A percentile compares a stretch with the other conserved stretches of the same genome.
Evolutionary conservation across 2,888 invertebrate species (phyloP).

Genomic region (Rhyacophila evoluta): DNA sequence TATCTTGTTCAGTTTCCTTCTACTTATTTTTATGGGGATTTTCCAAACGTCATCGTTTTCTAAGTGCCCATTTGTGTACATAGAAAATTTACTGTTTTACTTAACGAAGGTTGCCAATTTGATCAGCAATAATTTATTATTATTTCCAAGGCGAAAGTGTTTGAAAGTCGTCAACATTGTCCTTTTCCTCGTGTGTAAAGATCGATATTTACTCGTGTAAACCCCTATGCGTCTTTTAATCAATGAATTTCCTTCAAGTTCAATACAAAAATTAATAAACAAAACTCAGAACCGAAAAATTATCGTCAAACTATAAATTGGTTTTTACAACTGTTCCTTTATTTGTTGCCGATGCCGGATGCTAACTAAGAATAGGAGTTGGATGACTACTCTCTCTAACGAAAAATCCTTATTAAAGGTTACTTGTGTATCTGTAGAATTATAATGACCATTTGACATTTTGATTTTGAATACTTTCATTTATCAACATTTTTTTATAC

Average conservation of each 20-base stretch:
- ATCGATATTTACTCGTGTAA: neutral
- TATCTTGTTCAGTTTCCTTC: neutral
- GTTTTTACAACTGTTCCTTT: too few species aligned
- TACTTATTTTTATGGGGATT: conserved; percentile 1
- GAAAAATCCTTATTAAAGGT: too few species aligned
- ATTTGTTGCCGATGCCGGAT: too few species aligned
- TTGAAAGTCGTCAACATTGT: neutral
- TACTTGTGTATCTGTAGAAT: neutral
- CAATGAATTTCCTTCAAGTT: neutral
- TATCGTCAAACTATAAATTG: neutral
- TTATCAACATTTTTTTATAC: neutral
- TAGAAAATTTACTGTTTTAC: neutral
- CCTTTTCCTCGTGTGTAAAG: neutral
- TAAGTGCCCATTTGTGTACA: neutral
- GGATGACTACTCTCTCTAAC: too few species aligned
- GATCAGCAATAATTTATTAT: neutral
- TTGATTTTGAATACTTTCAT: neutral
- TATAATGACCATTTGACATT: neutral
- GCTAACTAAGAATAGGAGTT: too few species aligned
- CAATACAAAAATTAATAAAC: neutral
- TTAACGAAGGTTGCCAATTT: neutral
- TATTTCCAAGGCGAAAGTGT: neutral
- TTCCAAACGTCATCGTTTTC: conserved; percentile 6
- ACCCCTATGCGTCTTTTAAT: neutral
- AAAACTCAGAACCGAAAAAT: neutral